Base-by-base conservation (phyloP, 2,888 invertebrate genomes). In the Mellilla xanthometata region DNA sequence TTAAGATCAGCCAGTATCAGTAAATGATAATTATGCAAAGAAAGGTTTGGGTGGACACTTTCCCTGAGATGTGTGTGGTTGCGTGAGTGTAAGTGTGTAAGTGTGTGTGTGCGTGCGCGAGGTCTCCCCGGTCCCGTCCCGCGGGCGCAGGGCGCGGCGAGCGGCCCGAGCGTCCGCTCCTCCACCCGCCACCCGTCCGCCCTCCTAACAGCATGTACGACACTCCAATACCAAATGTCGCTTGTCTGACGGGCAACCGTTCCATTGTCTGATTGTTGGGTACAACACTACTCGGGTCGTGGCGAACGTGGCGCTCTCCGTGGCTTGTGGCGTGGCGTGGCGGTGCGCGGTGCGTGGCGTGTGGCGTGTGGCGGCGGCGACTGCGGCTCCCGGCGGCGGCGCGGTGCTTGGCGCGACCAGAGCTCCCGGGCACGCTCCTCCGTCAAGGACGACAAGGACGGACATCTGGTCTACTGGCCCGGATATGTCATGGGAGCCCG, bases 401-500 rank as follows among this genome's bases (percentile, higher is more conserved):
- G 38, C 33, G 49, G 31, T 44, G 40, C 36, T 44, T 58, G 70
- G 68, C 70, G 70, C 78, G 74, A 86, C 91, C 94, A 95, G 95
- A 94, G 94, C 92, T 94, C 95, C 90, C 93, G 94, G 84, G 94
- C 95, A 85, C 88, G 89, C 88, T 96, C 97, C 90, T 95, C 96
- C 91, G 95, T 99, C 91, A 97, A 97, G 94, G 98, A 99, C 93
- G 99, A 99, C 93, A 96, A 96, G 92, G 99, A 99, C 91, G 99
- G 99, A 91, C 99, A 99, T 92, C 97, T 99, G 92, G 95, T 99
- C 91, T 99, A 99, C 95, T 96, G 96, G 93, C 94, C 95, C 92
- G 99, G 99, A 92, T 99, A 99, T 93, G 93, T 97, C 92, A 96
- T 99, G 91, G 97, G 97, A 94, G 96, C 97, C 93, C 95, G 98